Base-by-base conservation (phyloP, 2,113 vertebrate genomes). In the Ariopsis seemanni region DNA sequence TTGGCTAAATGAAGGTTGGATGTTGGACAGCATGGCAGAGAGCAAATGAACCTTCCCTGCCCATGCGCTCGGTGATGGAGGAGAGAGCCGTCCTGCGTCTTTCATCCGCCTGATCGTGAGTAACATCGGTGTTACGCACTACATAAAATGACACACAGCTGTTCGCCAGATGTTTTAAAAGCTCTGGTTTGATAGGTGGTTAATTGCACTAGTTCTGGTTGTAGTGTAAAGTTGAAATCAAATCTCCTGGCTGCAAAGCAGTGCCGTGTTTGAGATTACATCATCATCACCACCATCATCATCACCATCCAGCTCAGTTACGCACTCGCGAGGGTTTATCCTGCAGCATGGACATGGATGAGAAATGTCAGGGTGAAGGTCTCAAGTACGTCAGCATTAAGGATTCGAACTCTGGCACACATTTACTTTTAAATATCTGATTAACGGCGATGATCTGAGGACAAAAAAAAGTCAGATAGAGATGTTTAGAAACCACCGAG, bases 61-160 rank as follows among this genome's bases (percentile, higher is more conserved):
- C 57, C 84, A 58, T 53, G 79, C 25, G 42, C 42, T 42, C 42
- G 57, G 78, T 60, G 78, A 89, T 82, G 86, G 42, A 83, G 48
- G 82, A 83, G 17, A 74, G 86, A 88, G 30, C 62, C 75, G 78
- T 85, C 69, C 27, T 57, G 30, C 83, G 80, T 55, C 82, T 48
- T 75, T 85, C 78, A 75, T 85, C 78, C 72, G 60, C 30, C 82
- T 71, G 71, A 75, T 65, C 34, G 89, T 89, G 71, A 90, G 86
- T 87, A 85, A 25, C 34, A 2, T 62, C 57, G 18, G 1, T 42
- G 3, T 82, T 82, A 34, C 50, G 78, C 27, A 17, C 27, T 58
- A 17, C 4, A 2, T 48, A 1, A 82, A 18, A 60, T 34, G 9
- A 34, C 55, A 25, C 17, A 34, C 55, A 74, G 12, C 1, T 42